These are phyloP conservation scores for Falco biarmicus DNA, from an alignment of 2,797 vertebrate genomes.

Conservation along the genomic window DNA sequence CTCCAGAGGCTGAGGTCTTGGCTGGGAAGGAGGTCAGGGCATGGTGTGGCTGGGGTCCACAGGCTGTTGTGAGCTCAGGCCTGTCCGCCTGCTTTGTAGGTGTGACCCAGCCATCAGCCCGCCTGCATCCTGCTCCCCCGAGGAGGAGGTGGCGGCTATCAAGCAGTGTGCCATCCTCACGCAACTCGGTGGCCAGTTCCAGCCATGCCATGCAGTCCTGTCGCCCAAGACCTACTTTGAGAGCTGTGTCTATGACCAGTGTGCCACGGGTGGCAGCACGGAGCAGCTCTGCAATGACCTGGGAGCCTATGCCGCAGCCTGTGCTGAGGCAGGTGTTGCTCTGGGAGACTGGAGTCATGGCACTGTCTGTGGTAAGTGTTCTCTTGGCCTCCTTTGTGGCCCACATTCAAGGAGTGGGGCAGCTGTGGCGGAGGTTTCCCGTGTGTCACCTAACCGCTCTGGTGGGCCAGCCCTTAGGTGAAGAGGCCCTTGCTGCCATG, in stretches of 20 bases:
- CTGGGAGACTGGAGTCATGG: conserved; percentile 78
- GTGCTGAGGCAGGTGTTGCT: conserved; percentile 76
- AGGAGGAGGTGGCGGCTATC: conserved; percentile 11
- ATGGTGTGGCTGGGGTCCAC: neutral
- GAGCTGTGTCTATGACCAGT: conserved; percentile 88
- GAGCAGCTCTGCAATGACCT: conserved; percentile 85
- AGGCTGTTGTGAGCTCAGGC: neutral
- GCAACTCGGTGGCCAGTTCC: neutral
- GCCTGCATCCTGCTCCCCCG: neutral
- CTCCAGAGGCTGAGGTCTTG: neutral
- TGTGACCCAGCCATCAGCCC: conserved; percentile 34
- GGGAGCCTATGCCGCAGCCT: conserved; percentile 84
- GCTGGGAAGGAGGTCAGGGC: neutral
- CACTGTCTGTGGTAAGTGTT: conserved; percentile 80
- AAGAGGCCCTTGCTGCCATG: neutral
- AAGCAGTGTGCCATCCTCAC: conserved; percentile 36
- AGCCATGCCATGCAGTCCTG: conserved; percentile 77
- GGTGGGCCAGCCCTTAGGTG: neutral
- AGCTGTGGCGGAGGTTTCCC: too few relatives aligned
- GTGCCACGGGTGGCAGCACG: conserved; percentile 78
- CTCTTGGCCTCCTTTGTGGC: neutral
- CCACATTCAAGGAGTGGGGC: neutral
- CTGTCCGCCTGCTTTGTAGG: neutral
- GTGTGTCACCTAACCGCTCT: accelerated
- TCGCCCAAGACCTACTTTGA: conserved; percentile 77